Evolutionary conservation across 2,797 vertebrate species (phyloP).

Genomic region (Rallus crepitans): DNA sequence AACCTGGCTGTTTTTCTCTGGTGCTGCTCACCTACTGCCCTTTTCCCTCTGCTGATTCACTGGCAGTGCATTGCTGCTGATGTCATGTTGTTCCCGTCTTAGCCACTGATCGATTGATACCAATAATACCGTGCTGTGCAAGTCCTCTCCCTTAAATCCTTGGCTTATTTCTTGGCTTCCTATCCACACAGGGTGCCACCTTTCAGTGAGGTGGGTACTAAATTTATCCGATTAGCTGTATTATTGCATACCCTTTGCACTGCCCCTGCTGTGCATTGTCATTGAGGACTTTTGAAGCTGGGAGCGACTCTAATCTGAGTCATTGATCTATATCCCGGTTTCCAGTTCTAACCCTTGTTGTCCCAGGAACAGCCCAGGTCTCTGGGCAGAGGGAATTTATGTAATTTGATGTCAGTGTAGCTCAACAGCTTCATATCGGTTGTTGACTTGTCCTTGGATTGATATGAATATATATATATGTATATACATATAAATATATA

Average conservation of each 20-base stretch:
- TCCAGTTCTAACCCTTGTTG: background rate
- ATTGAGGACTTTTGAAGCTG: background rate
- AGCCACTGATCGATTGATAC: background rate
- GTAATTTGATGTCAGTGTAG: background rate
- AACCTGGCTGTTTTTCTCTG: background rate
- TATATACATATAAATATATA: background rate
- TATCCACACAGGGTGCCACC: background rate
- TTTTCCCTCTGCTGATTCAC: slow-evolving; percentile 17
- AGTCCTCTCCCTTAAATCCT: slow-evolving; percentile 10
- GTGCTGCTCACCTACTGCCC: background rate
- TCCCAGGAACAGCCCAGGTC: background rate
- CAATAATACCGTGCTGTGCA: background rate
- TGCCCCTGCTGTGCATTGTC: background rate
- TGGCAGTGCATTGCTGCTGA: background rate
- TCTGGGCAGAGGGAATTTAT: background rate
- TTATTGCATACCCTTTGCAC: background rate
- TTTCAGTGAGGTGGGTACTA: background rate
- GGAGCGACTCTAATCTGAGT: background rate
- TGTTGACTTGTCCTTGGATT: background rate
- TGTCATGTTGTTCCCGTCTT: background rate
- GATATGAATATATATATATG: background rate
- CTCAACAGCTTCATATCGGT: rapidly evolving
- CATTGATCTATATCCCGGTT: background rate
- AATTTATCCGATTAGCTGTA: background rate
- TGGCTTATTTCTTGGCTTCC: background rate